Evolutionary conservation across 2,797 vertebrate genomes (phyloP), one percentile per base, ranked within the genome.

Genomic region (Setipinna tenuifilis): DNA sequence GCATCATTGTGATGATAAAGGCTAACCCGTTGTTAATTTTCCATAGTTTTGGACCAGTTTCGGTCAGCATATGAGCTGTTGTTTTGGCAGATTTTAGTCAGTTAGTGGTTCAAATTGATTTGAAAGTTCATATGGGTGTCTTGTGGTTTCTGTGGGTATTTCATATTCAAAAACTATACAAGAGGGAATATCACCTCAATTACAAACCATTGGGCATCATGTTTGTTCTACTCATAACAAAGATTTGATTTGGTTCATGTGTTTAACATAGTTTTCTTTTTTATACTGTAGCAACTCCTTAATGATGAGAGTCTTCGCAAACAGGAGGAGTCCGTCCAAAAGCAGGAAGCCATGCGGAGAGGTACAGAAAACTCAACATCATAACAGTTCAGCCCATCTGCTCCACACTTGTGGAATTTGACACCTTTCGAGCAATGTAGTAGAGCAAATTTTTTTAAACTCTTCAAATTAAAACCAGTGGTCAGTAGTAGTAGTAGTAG

Each of bases 271-370:
- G 0, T 25, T 0, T 71, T 0, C 50, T 0, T 82, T 87, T 75
- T 90, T 41, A n/a, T 50, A 88, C 59, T 71, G 61, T 81, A 99
- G 98, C 98, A 99, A 99, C 89, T 93, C 0, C 92, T 97, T 59
- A 99, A 97, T 0, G 98, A 99, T 84, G 98, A 99, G 25, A 99
- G 97, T 62, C 94, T 99, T 83, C 95, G 97, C 89, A 98, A 96
- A 91, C 98, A 99, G 91, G 98, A 99, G 85, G 98, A 98, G 50
- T 99, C 98, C 0, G 98, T 99, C 2, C 96, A 97, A 88, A 99
- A 99, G 88, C 98, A 99, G 93, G 98, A 99, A 87, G 96, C 98
- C 86, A 98, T 99, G 95, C 96, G 98, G 84, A 95, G 97, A 95
- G 97, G 98, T 99, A 90, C 16, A 21, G 71, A 21, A 17, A 75